Evolutionary conservation across 92 coral and sea anemone species (phyloP).

Genomic region (Palythoa grandis): DNA sequence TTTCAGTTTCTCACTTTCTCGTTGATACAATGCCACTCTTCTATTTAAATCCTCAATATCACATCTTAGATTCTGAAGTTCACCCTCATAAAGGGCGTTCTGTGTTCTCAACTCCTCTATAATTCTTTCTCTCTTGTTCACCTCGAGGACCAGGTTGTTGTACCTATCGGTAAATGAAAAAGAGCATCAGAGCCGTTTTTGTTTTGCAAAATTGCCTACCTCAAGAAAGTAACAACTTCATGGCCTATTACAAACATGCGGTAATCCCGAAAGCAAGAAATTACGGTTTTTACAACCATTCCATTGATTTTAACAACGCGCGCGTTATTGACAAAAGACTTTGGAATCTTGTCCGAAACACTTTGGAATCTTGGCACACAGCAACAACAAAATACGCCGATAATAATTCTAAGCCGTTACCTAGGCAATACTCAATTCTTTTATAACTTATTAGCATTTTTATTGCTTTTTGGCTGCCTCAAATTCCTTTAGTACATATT

Average conservation of each 20-base stretch:
- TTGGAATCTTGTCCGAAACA: too few species aligned
- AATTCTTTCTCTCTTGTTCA: conserved; percentile 67
- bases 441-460: too few species aligned
- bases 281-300: too few species aligned
- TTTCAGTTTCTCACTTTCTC: conserved; percentile 70
- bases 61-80: conserved; percentile 76
- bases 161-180: conserved; percentile 11
- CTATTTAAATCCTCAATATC: conserved; percentile 69
- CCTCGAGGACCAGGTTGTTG: conserved; percentile 62
- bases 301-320: too few species aligned
- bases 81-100: conserved; percentile 67
- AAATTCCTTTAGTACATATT: too few species aligned
- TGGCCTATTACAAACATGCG: not conserved
- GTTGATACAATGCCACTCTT: conserved; percentile 73
- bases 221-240: not conserved
- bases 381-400: too few species aligned
- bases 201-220: not conserved
- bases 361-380: too few species aligned
- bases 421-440: too few species aligned
- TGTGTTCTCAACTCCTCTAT: conserved; percentile 72
- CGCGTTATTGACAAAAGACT: too few species aligned
- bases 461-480: too few species aligned
- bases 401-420: too few species aligned
- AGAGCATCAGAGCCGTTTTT: not conserved
- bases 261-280: too few species aligned